These are phyloP conservation scores for Drosophila neotestacea DNA, from an alignment of 2,888 invertebrate genomes.

Conservation along the genomic window DNA sequence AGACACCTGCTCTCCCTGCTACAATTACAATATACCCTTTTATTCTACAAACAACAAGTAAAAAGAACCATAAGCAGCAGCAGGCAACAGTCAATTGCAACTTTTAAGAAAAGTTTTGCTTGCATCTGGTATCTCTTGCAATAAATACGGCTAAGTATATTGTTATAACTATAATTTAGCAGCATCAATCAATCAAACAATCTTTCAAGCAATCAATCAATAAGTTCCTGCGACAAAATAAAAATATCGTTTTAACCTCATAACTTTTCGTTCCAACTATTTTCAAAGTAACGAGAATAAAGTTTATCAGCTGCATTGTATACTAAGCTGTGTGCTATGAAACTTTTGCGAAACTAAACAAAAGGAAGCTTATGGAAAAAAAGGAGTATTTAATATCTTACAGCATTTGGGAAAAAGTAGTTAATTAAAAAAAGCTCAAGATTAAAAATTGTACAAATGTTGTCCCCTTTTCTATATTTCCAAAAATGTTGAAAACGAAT, in stretches of 20 bases:
- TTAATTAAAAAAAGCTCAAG: too few relatives aligned
- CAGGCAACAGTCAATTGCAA: conserved; percentile 31
- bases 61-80: conserved; percentile 9
- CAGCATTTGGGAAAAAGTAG: too few relatives aligned
- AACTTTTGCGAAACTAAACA: conserved; percentile 7
- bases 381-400: neutral
- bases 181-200: neutral
- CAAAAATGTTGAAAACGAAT: too few relatives aligned
- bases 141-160: conserved; percentile 5
- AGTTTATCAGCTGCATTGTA: neutral
- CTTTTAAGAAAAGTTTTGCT: conserved; percentile 22
- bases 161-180: conserved; percentile 8
- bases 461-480: too few relatives aligned
- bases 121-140: neutral
- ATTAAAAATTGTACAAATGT: too few relatives aligned
- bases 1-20: too few relatives aligned
- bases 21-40: too few relatives aligned
- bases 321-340: conserved; percentile 11
- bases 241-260: neutral
- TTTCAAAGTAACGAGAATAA: conserved; percentile 1
- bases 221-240: neutral
- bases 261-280: conserved; percentile 1
- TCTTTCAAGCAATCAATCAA: neutral
- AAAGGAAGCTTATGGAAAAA: neutral
- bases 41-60: too few relatives aligned